These are phyloP conservation scores for Agonopterix alstromeriana DNA, from an alignment of 2,888 invertebrate genomes.

Conservation along the genomic window DNA sequence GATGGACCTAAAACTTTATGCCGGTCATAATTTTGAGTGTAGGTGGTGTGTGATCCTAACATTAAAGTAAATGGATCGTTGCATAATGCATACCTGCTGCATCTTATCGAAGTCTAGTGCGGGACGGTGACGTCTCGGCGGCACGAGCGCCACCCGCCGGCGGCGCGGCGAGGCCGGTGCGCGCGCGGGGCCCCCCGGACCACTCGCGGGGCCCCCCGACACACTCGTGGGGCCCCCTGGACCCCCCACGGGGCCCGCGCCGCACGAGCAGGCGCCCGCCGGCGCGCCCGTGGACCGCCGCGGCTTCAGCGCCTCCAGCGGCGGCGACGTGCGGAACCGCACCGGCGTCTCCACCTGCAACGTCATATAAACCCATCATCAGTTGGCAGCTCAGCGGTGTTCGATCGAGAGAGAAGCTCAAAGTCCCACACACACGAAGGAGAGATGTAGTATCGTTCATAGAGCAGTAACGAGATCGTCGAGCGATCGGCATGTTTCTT, in stretches of 20 bases:
- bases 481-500: too few relatives aligned
- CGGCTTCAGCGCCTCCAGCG: conserved; percentile 91
- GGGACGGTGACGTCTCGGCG: conserved; percentile 43
- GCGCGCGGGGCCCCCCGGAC: conserved; percentile 44
- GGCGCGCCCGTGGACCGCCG: conserved; percentile 62
- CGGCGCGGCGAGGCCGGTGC: conserved; percentile 63
- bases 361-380: neutral
- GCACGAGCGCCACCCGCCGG: conserved; percentile 59
- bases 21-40: too few relatives aligned
- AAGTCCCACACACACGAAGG: too few relatives aligned
- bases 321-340: conserved; percentile 93
- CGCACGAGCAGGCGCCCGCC: conserved; percentile 69
- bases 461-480: too few relatives aligned
- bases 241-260: conserved; percentile 3
- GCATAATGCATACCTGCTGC: conserved; percentile 87
- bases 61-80: too few relatives aligned
- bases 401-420: too few relatives aligned
- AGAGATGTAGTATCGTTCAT: too few relatives aligned
- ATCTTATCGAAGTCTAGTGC: conserved; percentile 97
- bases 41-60: too few relatives aligned
- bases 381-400: neutral
- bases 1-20: too few relatives aligned
- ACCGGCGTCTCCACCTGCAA: conserved; percentile 85
- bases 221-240: conserved; percentile 71
- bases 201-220: conserved; percentile 74